These are phyloP conservation scores for Neomorphus geoffroyi DNA, from an alignment of 2,797 vertebrate species.

Conservation along the genomic window DNA sequence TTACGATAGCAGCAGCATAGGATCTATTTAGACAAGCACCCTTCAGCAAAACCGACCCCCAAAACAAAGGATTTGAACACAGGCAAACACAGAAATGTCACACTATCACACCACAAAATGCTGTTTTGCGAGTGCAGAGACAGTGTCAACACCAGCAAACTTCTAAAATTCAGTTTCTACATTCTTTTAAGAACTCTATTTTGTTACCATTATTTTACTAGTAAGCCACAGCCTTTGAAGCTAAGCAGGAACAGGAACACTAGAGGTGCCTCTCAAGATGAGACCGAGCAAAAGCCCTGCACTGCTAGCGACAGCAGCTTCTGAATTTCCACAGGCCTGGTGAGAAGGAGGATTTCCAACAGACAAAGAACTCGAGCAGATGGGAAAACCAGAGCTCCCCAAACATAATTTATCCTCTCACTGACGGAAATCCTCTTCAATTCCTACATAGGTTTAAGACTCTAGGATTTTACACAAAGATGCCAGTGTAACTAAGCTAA, in stretches of 20 bases:
- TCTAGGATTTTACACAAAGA: background rate
- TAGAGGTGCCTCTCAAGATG: background rate
- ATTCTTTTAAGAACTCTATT: background rate
- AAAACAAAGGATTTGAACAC: background rate
- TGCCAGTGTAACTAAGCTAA: background rate
- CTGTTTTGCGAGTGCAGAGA: background rate
- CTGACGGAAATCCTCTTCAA: background rate
- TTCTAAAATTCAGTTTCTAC: background rate
- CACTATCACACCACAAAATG: background rate
- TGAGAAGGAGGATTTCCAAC: background rate
- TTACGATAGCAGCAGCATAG: background rate
- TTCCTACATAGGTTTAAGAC: background rate
- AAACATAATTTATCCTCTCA: background rate
- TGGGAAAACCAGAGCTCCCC: background rate
- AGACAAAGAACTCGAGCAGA: background rate
- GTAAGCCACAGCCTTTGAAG: background rate
- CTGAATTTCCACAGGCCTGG: background rate
- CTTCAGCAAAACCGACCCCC: background rate
- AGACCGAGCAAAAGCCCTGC: background rate
- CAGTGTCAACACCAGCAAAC: background rate
- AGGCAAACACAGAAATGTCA: rapidly evolving
- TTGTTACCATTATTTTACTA: background rate
- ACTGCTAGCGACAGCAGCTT: background rate
- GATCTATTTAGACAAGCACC: background rate
- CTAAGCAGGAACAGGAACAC: background rate